Evolutionary conservation across 2,797 vertebrate species (phyloP).

Genomic region (Brachyrhaphis roseni): DNA sequence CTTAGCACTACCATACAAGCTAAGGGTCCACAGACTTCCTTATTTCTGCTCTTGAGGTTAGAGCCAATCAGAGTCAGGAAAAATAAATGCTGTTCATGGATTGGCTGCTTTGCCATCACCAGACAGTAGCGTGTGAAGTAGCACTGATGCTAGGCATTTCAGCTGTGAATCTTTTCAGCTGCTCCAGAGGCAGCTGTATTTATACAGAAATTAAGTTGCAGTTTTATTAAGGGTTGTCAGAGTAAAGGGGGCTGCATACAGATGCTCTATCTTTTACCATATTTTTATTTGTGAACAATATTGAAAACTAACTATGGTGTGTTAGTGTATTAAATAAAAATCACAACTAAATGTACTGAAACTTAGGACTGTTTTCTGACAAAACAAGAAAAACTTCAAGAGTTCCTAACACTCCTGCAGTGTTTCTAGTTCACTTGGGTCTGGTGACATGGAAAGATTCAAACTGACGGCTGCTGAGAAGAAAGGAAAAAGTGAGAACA

Average conservation of each 20-base stretch:
- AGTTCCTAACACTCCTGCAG: not conserved
- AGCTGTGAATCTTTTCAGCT: not conserved
- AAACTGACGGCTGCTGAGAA: constrained; percentile 4
- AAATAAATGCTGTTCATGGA: not conserved
- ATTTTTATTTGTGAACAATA: not conserved
- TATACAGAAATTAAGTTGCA: not conserved
- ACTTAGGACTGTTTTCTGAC: not conserved
- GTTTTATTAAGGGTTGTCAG: not conserved
- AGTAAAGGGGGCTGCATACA: not conserved
- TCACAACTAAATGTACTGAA: not conserved
- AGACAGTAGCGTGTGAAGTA: not conserved
- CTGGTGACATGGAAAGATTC: constrained; percentile 7
- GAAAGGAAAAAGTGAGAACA: not conserved
- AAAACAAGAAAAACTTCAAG: not conserved
- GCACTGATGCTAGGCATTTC: not conserved
- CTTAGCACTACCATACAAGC: too few relatives aligned
- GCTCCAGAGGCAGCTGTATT: not conserved
- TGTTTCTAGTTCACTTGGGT: constrained; percentile 13
- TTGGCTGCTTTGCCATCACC: not conserved
- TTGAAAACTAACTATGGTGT: not conserved
- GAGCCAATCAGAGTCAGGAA: not conserved
- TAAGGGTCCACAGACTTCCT: too few relatives aligned
- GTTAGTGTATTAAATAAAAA: not conserved
- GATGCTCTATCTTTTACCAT: not conserved
- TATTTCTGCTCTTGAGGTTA: too few relatives aligned